Evolutionary conservation across 2,888 invertebrate species (phyloP), one percentile per base, ranked within the genome.

Genomic region (Arge pagana): DNA sequence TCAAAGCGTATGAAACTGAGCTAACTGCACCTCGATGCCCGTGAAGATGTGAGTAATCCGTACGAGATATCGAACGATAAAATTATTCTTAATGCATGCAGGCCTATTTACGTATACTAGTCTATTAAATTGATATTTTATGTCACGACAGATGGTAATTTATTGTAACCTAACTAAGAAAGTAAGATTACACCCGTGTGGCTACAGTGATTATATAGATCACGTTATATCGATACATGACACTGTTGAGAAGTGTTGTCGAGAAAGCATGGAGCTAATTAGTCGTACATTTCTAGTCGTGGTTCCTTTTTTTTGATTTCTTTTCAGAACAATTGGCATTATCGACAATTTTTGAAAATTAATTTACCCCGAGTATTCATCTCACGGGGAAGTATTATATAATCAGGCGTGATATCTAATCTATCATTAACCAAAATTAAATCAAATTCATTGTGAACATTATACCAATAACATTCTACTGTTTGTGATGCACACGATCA

Each of bases 1-100:
- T 58, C 68, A 55, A 76, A 76, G 59, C 75, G 74, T 56, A 68
- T 74, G 63, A 76, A 75, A 60, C 54, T 75, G 59, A 75, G 76
- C 71, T 76, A 76, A 76, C 76, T 72, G 68, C 66, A 67, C 62
- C 67, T 66, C 66, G 65, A 65, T 52, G 56, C 56, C 55, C 55
- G 66, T 56, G 65, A 62, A 57, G 56, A 54, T 39, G 37, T 64
- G 62, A 59, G 63, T 63, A 60, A 55, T 56, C 56, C 58, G 51
- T 61, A 48, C 54, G 56, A 60, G 23, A 24, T 23, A 33, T 33
- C 11, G 55, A 58, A 48, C 51, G 54, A 56, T 18, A 54, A 52
- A 55, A 54, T 18, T 63, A 64, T 64, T 63, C 66, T 63, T 54
- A 66, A 62, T 60, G 55, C 62, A 64, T 65, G 62, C 63, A 70